Conservation (phyloP, 2,113 vertebrate genomes). For the Rhea americana region DNA sequence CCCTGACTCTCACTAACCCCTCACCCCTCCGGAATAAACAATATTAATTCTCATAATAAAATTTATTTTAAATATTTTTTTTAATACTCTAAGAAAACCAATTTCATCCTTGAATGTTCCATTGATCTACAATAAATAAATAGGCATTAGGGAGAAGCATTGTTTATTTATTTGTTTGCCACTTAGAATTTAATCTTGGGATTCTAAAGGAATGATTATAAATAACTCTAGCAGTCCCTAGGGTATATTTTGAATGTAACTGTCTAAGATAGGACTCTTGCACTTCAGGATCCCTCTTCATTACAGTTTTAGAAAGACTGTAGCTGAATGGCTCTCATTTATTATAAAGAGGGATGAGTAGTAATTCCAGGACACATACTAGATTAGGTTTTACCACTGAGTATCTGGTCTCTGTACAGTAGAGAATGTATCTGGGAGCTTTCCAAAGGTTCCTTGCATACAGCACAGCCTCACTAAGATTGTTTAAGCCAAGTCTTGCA, state of each 20-base stretch:
- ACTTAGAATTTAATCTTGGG: constrained; percentile 57
- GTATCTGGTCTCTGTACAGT: neutral
- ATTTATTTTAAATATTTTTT: constrained; percentile 53
- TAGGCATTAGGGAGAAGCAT: constrained; percentile 56
- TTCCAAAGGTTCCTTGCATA: neutral
- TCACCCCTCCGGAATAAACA: neutral
- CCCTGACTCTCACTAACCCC: neutral
- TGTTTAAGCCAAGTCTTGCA: neutral
- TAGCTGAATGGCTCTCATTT: constrained; percentile 47
- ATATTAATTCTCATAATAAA: constrained; percentile 42
- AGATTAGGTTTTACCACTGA: neutral
- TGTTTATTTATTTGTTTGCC: constrained; percentile 61
- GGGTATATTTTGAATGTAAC: constrained; percentile 32
- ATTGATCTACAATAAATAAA: constrained; percentile 62
- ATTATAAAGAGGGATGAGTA: constrained; percentile 3
- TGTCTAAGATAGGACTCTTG: constrained; percentile 32
- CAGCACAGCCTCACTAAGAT: neutral
- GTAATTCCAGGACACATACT: neutral
- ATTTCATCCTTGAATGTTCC: constrained; percentile 65
- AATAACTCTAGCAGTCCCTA: constrained; percentile 53
- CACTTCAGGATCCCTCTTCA: constrained; percentile 15
- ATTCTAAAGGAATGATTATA: constrained; percentile 52
- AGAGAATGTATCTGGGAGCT: neutral
- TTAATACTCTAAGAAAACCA: constrained; percentile 56
- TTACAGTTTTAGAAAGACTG: constrained; percentile 40